A percentile compares a stretch with the other conserved stretches of the same genome.
Evolutionary conservation across 2,888 invertebrate genomes (phyloP).

Genomic region (Drosophila pegasa): DNA sequence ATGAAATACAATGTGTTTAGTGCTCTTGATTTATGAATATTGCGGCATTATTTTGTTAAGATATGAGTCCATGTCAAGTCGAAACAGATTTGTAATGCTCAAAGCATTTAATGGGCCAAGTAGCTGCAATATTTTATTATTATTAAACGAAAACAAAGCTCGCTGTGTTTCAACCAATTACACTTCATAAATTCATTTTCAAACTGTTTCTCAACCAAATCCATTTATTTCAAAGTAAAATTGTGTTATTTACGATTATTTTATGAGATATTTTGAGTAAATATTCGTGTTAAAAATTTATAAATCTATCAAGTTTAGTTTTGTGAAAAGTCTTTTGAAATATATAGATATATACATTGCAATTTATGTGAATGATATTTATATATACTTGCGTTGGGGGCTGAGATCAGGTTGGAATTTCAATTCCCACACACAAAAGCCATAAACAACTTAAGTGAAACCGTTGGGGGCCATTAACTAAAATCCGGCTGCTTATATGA

Average conservation of each 20-base stretch:
- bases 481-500: slow-evolving; percentile 76
- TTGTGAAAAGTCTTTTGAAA: slow-evolving; percentile 36
- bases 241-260: slow-evolving; percentile 23
- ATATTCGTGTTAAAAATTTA: slow-evolving; percentile 38
- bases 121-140: slow-evolving; percentile 10
- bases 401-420: slow-evolving; percentile 50
- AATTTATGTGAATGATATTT: slow-evolving; percentile 36
- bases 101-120: slow-evolving; percentile 24
- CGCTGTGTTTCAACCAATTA: not conserved
- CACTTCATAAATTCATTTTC: not conserved
- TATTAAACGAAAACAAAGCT: not conserved
- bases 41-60: slow-evolving; percentile 48
- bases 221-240: not conserved
- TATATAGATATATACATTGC: slow-evolving; percentile 13
- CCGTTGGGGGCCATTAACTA: slow-evolving; percentile 79
- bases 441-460: slow-evolving; percentile 80
- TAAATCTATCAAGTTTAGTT: slow-evolving; percentile 35
- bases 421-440: slow-evolving; percentile 60
- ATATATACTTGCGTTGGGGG: slow-evolving; percentile 9
- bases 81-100: slow-evolving; percentile 36
- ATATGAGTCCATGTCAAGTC: slow-evolving; percentile 42
- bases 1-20: slow-evolving; percentile 60
- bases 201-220: not conserved
- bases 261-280: slow-evolving; percentile 32
- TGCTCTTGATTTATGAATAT: slow-evolving; percentile 63